Base-by-base conservation (phyloP, 2,113 vertebrate species). In the Chionomys nivalis region DNA sequence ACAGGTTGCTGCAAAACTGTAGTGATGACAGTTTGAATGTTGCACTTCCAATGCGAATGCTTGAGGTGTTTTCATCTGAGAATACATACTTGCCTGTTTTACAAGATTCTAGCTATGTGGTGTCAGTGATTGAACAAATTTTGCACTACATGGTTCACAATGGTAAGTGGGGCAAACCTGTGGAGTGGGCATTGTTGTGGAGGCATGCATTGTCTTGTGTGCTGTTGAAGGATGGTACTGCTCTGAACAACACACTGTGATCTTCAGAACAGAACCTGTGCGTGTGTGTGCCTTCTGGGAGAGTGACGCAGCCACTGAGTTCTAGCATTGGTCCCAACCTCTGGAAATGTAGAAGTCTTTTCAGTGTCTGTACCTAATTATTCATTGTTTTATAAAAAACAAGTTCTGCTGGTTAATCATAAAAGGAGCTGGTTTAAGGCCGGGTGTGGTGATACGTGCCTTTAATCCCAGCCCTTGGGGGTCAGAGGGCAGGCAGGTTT, bases 101-200 rank as follows among this genome's bases (percentile, higher is more conserved):
- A 98, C 98, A 98, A 97, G 99, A 99, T 97, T 98, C 99, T 94
- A 97, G 98, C 98, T 98, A 97, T 92, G 99, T 99, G 98, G 99
- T 98, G 95, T 99, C 99, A n/a, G 97, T 99, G 98, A 98, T 99
- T 76, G 99, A 99, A 98, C 99, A 99, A 98, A 99, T 99, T 99
- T 99, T 99, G 99, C 99, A 99, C 99, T 99, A 99, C 98, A 99
- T 99, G 99, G 98, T 99, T 98, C 99, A 99, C 96, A 99, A 99
- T 99, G 99, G 99, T 99, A 97, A 98, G 99, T 3, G 17, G 58
- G 16, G 23, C 52, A 63, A 33, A 65, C 6, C 6, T 58, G n/a
- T 36, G 63, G 36, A 49, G 2, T 36, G 8, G 39, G 28, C 2
- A 11, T 73, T 31, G 31, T 0, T 16, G 21, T 49, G 28, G 17